Conservation (phyloP, 2,797 vertebrate genomes). For the Spizella passerina region DNA sequence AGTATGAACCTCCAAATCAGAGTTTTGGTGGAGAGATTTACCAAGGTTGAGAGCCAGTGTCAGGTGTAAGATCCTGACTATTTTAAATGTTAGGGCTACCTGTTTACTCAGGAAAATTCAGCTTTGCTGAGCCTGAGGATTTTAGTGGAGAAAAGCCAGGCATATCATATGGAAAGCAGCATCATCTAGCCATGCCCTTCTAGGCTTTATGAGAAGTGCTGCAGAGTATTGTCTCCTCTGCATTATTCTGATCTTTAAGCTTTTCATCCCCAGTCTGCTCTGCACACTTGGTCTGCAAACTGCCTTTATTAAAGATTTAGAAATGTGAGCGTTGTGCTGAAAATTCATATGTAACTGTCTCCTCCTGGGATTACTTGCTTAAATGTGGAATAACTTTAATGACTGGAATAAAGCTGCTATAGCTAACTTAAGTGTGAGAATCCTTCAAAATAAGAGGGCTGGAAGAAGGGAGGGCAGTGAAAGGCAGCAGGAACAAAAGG, state of each 20-base stretch:
- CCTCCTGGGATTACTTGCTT: background rate
- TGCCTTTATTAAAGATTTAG: background rate
- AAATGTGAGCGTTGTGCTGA: background rate
- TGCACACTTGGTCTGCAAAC: background rate
- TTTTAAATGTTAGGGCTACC: background rate
- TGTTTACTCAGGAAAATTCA: background rate
- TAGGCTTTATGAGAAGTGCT: background rate
- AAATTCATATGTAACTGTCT: background rate
- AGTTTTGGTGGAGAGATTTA: background rate
- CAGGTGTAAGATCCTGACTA: background rate
- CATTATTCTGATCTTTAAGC: background rate
- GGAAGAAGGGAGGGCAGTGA: background rate
- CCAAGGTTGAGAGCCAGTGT: background rate
- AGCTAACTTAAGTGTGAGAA: background rate
- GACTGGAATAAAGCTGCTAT: background rate
- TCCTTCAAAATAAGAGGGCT: slow-evolving; percentile 34
- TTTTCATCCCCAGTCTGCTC: background rate
- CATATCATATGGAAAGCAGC: background rate
- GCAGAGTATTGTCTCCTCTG: background rate
- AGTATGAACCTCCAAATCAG: background rate
- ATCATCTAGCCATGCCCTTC: background rate
- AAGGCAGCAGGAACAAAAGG: background rate
- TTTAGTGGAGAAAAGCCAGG: background rate
- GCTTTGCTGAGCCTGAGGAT: background rate
- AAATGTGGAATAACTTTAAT: background rate